These are phyloP conservation scores for Spheniscus mendiculus DNA, from an alignment of 2,113 vertebrate genomes.

Conservation along the genomic window DNA sequence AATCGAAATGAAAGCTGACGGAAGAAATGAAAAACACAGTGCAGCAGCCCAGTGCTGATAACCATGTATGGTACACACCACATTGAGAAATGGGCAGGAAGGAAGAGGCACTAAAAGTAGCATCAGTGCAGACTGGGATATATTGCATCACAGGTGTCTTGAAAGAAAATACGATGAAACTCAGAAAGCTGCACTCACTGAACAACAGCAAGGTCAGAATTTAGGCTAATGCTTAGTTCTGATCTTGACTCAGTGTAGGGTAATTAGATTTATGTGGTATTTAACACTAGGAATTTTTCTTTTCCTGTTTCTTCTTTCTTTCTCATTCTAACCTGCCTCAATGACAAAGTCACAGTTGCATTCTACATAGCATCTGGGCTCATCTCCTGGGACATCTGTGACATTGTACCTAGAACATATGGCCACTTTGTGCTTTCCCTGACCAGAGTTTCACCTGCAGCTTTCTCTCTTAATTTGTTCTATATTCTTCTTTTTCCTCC, in stretches of 20 bases:
- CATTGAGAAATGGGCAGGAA: background rate
- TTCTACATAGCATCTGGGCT: background rate
- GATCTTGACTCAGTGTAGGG: background rate
- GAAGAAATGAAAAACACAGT: background rate
- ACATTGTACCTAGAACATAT: background rate
- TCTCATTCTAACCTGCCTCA: background rate
- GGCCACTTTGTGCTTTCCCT: background rate
- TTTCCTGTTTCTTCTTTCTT: background rate
- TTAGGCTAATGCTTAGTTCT: background rate
- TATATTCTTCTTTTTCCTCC: background rate
- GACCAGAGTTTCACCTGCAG: background rate
- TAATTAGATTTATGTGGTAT: background rate
- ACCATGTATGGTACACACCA: background rate
- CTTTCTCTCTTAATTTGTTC: background rate
- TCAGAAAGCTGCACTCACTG: background rate
- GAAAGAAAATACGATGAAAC: background rate
- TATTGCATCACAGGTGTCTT: background rate
- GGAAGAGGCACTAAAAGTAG: background rate
- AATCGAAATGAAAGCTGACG: background rate
- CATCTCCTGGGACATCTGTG: background rate
- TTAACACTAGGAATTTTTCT: background rate
- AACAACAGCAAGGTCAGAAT: background rate
- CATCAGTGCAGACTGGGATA: background rate
- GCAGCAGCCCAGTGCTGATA: background rate
- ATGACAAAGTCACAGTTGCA: background rate